These are phyloP conservation scores for Brachirus orientalis DNA, from an alignment of 2,113 vertebrate species.

Conservation along the genomic window DNA sequence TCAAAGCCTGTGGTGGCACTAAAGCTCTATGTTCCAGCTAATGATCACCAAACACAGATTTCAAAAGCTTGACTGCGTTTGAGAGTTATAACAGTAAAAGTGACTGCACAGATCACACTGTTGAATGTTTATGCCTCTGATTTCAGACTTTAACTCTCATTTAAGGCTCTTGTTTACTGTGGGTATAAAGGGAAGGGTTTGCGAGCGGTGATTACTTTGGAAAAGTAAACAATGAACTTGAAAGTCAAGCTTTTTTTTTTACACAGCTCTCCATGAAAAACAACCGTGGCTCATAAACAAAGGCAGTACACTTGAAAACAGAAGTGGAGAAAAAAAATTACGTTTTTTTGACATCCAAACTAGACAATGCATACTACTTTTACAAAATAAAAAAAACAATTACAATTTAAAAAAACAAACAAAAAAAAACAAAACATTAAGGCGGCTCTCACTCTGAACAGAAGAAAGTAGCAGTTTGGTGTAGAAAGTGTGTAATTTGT, in stretches of 20 bases:
- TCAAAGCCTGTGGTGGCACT: not conserved
- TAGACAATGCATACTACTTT: no score
- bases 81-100: no score
- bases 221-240: slow-evolving; percentile 7
- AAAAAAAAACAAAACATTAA: not conserved
- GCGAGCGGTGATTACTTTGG: not conserved
- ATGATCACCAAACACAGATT: slow-evolving; percentile 13
- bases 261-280: not conserved
- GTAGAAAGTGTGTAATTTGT: slow-evolving; percentile 12
- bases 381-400: no score
- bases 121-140: not conserved
- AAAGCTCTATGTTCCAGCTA: slow-evolving; percentile 1
- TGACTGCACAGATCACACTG: not conserved
- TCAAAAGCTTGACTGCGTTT: no score
- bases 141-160: not conserved
- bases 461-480: not conserved
- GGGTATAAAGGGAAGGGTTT: not conserved
- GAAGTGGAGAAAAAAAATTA: not conserved
- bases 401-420: not conserved
- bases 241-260: not conserved
- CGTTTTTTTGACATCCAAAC: no score
- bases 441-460: not conserved
- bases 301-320: not conserved
- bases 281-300: not conserved
- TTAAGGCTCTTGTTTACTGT: not conserved